Conservation (phyloP, 2,888 invertebrate genomes). For the Ditula angustiorana region DNA sequence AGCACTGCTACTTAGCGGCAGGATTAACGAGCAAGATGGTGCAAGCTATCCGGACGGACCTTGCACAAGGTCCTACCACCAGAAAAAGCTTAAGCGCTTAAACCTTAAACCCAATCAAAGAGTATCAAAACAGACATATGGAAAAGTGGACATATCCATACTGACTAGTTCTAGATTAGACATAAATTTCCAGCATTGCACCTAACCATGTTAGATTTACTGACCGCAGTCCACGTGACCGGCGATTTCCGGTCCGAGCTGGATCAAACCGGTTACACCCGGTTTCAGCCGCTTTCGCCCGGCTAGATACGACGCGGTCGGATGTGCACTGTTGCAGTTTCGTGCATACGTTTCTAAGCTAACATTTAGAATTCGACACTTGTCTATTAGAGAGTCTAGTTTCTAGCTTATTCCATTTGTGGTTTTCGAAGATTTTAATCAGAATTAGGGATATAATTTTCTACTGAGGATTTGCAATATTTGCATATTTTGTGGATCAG, state of each 20-base stretch:
- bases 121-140: no score
- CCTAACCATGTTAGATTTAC: slow-evolving; percentile 13
- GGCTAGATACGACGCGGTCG: slow-evolving; percentile 60
- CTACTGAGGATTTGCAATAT: not conserved
- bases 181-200: not conserved
- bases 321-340: slow-evolving; percentile 52
- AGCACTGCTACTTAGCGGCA: no score
- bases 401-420: not conserved
- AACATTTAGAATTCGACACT: slow-evolving; percentile 34
- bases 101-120: no score
- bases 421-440: no score
- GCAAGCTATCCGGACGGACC: no score
- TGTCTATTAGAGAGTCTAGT: not conserved
- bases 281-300: slow-evolving; percentile 54
- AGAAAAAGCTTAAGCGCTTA: no score
- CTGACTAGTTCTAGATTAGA: no score
- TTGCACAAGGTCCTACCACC: no score
- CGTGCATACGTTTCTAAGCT: slow-evolving; percentile 39
- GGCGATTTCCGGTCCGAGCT: slow-evolving; percentile 39
- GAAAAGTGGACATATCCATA: no score
- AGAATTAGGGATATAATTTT: no score
- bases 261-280: slow-evolving; percentile 50
- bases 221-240: slow-evolving; percentile 22
- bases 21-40: no score
- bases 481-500: no score